phyloP scores from a whole-genome alignment of 2,113 vertebrate genomes.

The Brevimyrus niger region DNA sequence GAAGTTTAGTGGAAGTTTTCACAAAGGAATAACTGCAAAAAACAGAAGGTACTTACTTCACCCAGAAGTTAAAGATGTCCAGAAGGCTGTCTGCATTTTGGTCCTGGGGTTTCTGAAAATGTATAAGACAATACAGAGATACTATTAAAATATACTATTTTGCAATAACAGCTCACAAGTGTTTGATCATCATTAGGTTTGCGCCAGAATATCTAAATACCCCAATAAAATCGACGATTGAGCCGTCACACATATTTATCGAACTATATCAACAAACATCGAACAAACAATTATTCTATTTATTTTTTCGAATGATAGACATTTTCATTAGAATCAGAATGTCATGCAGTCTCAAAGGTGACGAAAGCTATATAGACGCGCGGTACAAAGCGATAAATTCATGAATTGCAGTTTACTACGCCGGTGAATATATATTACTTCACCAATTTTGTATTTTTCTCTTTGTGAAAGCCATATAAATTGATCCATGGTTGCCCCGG shows the following conservation, averaged over 20 bases:
- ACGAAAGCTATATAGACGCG: background rate
- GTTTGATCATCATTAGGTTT: background rate
- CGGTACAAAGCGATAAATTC: background rate
- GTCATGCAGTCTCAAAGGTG: background rate
- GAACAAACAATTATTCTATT: background rate
- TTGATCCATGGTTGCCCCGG: background rate
- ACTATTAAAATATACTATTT: background rate
- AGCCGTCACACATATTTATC: background rate
- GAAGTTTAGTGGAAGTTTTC: background rate
- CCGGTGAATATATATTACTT: background rate
- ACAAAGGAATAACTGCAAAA: background rate
- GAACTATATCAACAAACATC: background rate
- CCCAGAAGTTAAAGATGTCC: conserved; percentile 63
- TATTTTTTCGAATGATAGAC: background rate
- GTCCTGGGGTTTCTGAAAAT: conserved; percentile 55
- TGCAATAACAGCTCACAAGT: background rate
- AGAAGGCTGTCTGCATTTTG: conserved; percentile 56
- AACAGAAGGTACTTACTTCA: conserved; percentile 52
- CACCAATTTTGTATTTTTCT: background rate
- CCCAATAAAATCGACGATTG: background rate
- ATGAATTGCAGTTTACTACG: background rate
- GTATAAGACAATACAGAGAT: background rate
- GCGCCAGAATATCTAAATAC: background rate
- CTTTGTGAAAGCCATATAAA: background rate
- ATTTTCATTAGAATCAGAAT: background rate